Evolutionary conservation across 2,888 invertebrate species (phyloP).

Genomic region (Drosophila gaucha): DNA sequence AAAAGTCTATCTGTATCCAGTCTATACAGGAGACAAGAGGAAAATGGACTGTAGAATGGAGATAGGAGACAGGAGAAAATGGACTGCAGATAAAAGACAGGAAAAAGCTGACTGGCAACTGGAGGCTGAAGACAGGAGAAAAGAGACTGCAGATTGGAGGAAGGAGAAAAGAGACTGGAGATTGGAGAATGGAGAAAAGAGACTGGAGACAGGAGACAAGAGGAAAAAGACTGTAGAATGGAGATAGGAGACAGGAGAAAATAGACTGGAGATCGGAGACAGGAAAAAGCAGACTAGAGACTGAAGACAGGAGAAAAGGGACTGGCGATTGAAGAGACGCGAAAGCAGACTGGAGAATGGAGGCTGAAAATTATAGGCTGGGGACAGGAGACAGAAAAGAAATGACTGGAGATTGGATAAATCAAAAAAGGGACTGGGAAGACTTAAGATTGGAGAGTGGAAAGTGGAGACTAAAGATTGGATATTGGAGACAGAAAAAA

Average conservation of each 20-base stretch:
- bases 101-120: too few relatives aligned
- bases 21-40: neutral
- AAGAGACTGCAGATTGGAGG: neutral
- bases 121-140: neutral
- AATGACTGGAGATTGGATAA: neutral
- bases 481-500: too few relatives aligned
- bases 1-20: too few relatives aligned
- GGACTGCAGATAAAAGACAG: neutral
- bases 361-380: neutral
- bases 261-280: neutral
- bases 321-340: neutral
- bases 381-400: neutral
- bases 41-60: neutral
- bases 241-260: neutral
- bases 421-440: too few relatives aligned
- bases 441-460: too few relatives aligned
- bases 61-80: neutral
- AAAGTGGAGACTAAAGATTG: neutral
- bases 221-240: neutral
- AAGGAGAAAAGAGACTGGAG: neutral
- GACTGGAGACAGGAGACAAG: neutral
- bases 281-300: too few relatives aligned
- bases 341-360: neutral
- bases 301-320: neutral
- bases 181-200: neutral